phyloP scores from a whole-genome alignment of 2,888 invertebrate genomes.

The Meteorus colon region DNA sequence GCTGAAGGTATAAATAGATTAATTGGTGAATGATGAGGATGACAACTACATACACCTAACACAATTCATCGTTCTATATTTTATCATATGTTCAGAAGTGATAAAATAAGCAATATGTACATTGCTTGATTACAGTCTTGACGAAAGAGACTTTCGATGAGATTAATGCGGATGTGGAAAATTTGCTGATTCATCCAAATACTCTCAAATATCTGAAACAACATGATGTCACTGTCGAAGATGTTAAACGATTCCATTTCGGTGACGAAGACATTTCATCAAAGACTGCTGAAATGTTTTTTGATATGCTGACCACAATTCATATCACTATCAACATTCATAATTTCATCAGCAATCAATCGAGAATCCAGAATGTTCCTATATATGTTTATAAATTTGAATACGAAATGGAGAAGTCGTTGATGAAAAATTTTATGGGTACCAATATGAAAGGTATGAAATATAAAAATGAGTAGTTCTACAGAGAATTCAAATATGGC shows the following conservation, averaged over 20 bases:
- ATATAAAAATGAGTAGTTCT: background rate
- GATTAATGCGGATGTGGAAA: slow-evolving; percentile 24
- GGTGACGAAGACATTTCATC: slow-evolving; percentile 17
- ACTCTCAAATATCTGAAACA: background rate
- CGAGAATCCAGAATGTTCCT: background rate
- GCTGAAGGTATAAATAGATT: slow-evolving; percentile 20
- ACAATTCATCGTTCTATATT: too few species aligned
- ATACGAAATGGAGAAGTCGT: slow-evolving; percentile 20
- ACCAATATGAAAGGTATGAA: slow-evolving; percentile 20
- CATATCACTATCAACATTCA: slow-evolving; percentile 25
- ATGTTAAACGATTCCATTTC: slow-evolving; percentile 24
- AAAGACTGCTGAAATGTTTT: slow-evolving; percentile 5
- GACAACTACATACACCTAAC: too few species aligned
- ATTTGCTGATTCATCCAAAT: slow-evolving; percentile 22
- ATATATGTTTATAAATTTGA: slow-evolving; percentile 37
- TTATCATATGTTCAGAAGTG: too few species aligned
- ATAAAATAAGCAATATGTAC: background rate
- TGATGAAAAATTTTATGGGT: slow-evolving; percentile 10
- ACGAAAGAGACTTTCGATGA: background rate
- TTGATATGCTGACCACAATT: slow-evolving; percentile 9
- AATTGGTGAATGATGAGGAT: background rate
- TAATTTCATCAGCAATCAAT: slow-evolving; percentile 30
- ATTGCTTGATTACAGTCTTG: slow-evolving; percentile 43
- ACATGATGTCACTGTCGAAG: slow-evolving; percentile 12
- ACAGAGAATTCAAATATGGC: too few species aligned